phyloP scores from a whole-genome alignment of 2,113 vertebrate genomes.

The Macquaria ambigua region DNA sequence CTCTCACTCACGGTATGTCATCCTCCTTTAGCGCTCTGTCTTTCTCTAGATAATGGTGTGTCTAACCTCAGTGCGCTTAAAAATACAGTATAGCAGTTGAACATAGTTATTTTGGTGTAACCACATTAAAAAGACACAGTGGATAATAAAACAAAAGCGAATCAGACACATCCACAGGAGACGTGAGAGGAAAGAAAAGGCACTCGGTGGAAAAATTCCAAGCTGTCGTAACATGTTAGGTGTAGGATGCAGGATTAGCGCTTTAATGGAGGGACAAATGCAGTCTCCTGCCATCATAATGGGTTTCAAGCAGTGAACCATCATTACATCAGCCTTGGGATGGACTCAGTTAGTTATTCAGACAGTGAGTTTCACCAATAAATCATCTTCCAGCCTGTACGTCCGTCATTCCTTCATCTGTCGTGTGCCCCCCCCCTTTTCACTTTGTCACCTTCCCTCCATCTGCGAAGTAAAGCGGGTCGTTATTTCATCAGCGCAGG shows the following conservation, averaged over 20 bases:
- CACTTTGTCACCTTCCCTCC: slow-evolving; percentile 69
- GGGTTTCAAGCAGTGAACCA: slow-evolving; percentile 51
- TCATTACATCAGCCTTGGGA: slow-evolving; percentile 58
- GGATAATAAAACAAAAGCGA: slow-evolving; percentile 20
- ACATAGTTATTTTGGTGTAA: not conserved
- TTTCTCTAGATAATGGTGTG: not conserved
- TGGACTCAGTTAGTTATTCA: slow-evolving; percentile 52
- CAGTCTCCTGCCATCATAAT: slow-evolving; percentile 62
- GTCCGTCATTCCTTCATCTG: slow-evolving; percentile 72
- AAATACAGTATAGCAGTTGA: not conserved
- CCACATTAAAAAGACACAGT: not conserved
- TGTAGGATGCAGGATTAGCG: slow-evolving; percentile 66
- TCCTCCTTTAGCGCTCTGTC: not conserved
- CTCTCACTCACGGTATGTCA: slow-evolving; percentile 9
- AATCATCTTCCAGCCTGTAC: slow-evolving; percentile 58
- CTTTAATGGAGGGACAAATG: slow-evolving; percentile 65
- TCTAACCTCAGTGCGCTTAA: not conserved
- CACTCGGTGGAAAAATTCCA: slow-evolving; percentile 59
- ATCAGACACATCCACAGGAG: slow-evolving; percentile 54
- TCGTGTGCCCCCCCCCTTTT: slow-evolving; percentile 43
- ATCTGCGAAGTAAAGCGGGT: slow-evolving; percentile 54
- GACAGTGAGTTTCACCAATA: slow-evolving; percentile 54
- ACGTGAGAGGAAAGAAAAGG: slow-evolving; percentile 51
- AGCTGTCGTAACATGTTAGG: slow-evolving; percentile 74
- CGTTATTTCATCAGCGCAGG: slow-evolving; percentile 48